Evolutionary conservation across 2,113 vertebrate genomes (phyloP).

Genomic region (Dasyurus viverrinus): DNA sequence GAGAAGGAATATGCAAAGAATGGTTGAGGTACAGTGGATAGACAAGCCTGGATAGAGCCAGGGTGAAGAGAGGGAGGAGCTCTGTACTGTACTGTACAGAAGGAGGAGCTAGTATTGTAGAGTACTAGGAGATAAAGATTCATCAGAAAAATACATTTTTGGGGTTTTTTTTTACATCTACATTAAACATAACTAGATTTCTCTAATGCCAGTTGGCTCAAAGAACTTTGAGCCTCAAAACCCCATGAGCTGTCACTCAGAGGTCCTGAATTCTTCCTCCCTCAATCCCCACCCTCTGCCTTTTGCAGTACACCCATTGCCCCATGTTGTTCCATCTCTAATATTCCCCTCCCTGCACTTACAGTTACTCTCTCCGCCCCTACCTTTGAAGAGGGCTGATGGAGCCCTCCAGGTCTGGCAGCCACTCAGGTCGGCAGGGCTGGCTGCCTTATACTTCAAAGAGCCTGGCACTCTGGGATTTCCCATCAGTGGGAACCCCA

Average conservation of each 20-base stretch:
- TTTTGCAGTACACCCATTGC: neutral
- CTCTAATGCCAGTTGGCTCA: neutral
- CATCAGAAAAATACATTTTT: neutral
- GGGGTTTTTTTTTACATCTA: neutral
- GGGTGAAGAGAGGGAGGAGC: neutral
- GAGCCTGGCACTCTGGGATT: constrained; percentile 59
- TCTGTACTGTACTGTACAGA: neutral
- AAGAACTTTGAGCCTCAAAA: neutral
- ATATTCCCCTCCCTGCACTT: neutral
- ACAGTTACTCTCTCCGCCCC: neutral
- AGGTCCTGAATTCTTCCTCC: neutral
- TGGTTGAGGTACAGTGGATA: too few species aligned
- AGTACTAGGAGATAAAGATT: neutral
- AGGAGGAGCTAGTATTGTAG: neutral
- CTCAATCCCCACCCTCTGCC: neutral
- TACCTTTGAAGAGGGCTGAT: constrained; percentile 64
- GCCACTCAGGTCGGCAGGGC: neutral
- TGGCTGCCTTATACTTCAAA: constrained; percentile 66
- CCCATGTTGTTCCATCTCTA: neutral
- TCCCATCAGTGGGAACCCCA: constrained; percentile 42
- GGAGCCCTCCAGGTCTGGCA: constrained; percentile 62
- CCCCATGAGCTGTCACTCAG: neutral
- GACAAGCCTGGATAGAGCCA: accelerated
- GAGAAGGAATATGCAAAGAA: neutral
- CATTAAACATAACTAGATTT: neutral